Conservation (phyloP, 1,140 invertebrate species). For the Leptinotarsa undecemlineata region DNA sequence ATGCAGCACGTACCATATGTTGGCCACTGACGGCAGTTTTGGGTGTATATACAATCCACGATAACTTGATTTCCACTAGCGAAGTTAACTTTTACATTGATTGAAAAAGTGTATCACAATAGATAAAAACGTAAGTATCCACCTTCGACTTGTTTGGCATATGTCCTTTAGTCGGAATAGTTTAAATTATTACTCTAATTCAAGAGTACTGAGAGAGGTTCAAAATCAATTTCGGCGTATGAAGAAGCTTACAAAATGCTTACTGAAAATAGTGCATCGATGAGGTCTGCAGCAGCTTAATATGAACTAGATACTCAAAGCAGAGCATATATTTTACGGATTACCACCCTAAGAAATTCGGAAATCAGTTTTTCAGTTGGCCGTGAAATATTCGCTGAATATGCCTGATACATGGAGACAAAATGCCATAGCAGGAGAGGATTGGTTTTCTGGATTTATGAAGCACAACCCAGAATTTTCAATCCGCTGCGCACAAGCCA, state of each 20-base stretch:
- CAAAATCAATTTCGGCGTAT: neutral
- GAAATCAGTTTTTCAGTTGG: too few species aligned
- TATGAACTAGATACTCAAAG: neutral
- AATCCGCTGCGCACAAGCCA: too few species aligned
- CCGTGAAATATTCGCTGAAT: too few species aligned
- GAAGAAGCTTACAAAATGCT: neutral
- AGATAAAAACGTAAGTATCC: neutral
- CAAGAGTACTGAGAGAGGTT: neutral
- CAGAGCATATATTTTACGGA: neutral
- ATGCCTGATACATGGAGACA: too few species aligned
- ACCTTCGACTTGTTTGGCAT: neutral
- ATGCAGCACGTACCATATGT: neutral
- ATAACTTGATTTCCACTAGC: too few species aligned
- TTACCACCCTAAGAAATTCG: too few species aligned
- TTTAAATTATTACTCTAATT: neutral
- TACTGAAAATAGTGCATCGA: constrained; percentile 21
- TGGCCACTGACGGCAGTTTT: neutral
- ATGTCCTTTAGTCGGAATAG: neutral
- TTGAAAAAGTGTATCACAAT: too few species aligned
- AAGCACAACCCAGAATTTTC: too few species aligned
- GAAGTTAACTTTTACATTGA: too few species aligned
- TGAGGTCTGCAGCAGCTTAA: too few species aligned
- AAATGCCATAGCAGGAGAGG: too few species aligned
- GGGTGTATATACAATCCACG: neutral
- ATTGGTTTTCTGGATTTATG: too few species aligned